phyloP scores from a whole-genome alignment of 2,888 invertebrate species.

The Mesochorus sp. region DNA sequence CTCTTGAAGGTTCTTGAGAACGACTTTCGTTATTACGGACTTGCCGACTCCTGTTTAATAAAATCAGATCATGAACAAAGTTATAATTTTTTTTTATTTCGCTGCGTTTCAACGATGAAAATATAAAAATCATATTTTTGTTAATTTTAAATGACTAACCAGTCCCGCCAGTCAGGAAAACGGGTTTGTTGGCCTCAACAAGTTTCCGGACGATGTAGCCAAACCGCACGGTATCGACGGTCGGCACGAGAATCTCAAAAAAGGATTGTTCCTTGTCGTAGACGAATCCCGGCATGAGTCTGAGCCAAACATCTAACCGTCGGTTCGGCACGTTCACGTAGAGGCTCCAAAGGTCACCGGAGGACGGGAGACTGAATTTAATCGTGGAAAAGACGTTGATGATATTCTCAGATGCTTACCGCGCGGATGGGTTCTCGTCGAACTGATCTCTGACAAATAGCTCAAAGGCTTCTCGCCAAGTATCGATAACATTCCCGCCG shows the following conservation, averaged over 20 bases:
- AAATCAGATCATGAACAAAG: neutral
- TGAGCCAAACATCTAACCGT: constrained; percentile 90
- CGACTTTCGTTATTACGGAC: constrained; percentile 91
- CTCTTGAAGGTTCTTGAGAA: constrained; percentile 86
- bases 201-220: constrained; percentile 91
- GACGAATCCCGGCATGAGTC: constrained; percentile 88
- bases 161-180: constrained; percentile 95
- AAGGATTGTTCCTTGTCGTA: constrained; percentile 89
- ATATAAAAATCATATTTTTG: too few relatives aligned
- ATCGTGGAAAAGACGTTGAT: constrained; percentile 2
- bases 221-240: constrained; percentile 94
- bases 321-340: constrained; percentile 88
- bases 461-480: constrained; percentile 88
- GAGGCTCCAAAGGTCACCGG: constrained; percentile 89
- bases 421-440: constrained; percentile 87
- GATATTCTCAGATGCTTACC: constrained; percentile 76
- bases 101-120: too few relatives aligned
- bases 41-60: constrained; percentile 90
- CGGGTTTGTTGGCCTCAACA: constrained; percentile 88
- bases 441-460: constrained; percentile 87
- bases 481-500: constrained; percentile 92
- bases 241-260: constrained; percentile 95
- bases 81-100: too few relatives aligned
- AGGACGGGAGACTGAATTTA: constrained; percentile 86
- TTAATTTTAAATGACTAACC: too few relatives aligned